phyloP scores from a whole-genome alignment of 2,888 invertebrate species.

The Pristionchus exspectatus region DNA sequence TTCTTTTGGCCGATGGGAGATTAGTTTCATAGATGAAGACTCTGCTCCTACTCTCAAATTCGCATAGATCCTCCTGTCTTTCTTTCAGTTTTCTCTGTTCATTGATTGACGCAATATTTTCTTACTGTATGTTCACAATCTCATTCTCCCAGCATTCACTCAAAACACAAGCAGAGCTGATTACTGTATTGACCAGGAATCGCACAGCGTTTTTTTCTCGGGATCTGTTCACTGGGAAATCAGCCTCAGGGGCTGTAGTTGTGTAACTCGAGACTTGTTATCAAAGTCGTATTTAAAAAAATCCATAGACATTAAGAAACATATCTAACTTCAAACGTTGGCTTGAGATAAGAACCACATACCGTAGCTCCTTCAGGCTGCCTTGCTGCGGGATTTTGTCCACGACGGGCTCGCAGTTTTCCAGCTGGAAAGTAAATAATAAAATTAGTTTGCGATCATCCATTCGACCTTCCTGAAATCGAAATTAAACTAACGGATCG shows the following conservation, averaged over 20 bases:
- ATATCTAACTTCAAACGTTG: too few relatives aligned
- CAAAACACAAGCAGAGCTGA: not conserved
- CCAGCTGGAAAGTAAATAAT: too few relatives aligned
- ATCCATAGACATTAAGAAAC: not conserved
- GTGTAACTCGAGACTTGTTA: not conserved
- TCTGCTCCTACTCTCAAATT: too few relatives aligned
- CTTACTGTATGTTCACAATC: not conserved
- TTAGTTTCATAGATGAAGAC: too few relatives aligned
- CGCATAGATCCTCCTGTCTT: too few relatives aligned
- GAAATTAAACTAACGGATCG: too few relatives aligned
- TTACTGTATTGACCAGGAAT: not conserved
- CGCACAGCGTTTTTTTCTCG: not conserved
- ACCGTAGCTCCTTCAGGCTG: constrained; percentile 38
- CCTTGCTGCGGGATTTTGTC: constrained; percentile 15
- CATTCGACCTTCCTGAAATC: too few relatives aligned
- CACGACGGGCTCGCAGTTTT: constrained; percentile 38
- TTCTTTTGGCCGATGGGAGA: too few relatives aligned
- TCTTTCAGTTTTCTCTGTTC: too few relatives aligned
- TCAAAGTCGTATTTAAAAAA: not conserved
- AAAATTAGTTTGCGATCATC: not conserved
- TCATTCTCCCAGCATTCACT: not conserved
- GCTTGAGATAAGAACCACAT: not conserved
- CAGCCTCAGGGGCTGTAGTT: too few relatives aligned
- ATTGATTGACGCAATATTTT: not conserved
- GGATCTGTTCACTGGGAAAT: not conserved